Percentiles rank a stretch among this genome's conserved stretches.
Conservation (phyloP, 37 sponge, comb jelly and placozoan genomes). For the Ianthella basta region DNA sequence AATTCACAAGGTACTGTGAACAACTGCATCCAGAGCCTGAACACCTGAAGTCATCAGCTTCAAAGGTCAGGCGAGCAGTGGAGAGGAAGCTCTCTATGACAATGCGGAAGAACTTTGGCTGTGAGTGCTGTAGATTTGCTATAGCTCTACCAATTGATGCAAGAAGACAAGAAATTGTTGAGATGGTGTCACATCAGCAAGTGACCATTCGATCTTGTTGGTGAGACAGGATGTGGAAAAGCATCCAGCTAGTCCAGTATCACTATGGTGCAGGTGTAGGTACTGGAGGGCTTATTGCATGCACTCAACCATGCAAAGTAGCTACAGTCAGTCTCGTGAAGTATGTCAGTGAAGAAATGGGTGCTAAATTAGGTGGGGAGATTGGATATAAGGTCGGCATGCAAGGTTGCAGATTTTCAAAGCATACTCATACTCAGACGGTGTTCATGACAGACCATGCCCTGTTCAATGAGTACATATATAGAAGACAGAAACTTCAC, state of each 20-base stretch:
- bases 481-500: conserved; percentile 51
- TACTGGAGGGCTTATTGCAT: conserved; percentile 52
- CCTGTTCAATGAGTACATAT: conserved; percentile 66
- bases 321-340: conserved; percentile 83
- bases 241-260: conserved; percentile 90
- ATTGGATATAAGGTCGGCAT: conserved; percentile 66
- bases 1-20: conserved; percentile 40
- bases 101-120: conserved; percentile 41
- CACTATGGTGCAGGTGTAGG: conserved; percentile 71
- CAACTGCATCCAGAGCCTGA: background rate
- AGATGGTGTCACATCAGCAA: background rate
- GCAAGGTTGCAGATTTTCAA: conserved; percentile 31
- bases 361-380: conserved; percentile 33
- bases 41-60: background rate
- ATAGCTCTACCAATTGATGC: conserved; percentile 21
- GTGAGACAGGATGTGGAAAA: conserved; percentile 93
- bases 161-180: background rate
- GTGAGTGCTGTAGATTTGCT: conserved; percentile 50
- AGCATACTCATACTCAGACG: conserved; percentile 32
- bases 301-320: conserved; percentile 88
- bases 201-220: conserved; percentile 75
- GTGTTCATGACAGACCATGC: conserved; percentile 73
- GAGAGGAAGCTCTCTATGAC: background rate
- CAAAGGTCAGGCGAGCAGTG: background rate
- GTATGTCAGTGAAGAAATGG: conserved; percentile 67